Conservation (phyloP, 2,113 vertebrate species). For the Noturus placidus region DNA sequence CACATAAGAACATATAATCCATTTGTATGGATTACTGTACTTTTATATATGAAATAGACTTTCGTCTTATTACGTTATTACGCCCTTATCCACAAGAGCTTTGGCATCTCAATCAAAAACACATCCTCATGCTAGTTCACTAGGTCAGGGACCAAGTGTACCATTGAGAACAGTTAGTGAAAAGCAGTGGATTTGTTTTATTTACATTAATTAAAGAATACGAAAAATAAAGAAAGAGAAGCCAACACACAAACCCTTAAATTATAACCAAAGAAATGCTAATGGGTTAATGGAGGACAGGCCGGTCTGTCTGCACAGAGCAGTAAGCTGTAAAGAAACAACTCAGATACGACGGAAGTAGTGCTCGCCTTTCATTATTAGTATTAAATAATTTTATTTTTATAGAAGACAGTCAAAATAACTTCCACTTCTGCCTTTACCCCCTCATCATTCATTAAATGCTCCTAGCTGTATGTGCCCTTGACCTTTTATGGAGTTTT, state of each 20-base stretch:
- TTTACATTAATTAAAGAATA: not conserved
- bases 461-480: not conserved
- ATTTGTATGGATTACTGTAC: not conserved
- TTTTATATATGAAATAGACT: not conserved
- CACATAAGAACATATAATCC: not conserved
- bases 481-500: not conserved
- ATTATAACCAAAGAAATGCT: not conserved
- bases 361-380: not conserved
- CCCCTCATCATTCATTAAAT: not conserved
- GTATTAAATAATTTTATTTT: not conserved
- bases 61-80: not conserved
- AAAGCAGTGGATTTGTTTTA: not conserved
- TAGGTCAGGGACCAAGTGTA: not conserved
- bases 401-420: not conserved
- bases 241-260: not conserved
- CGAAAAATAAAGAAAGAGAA: too few species aligned
- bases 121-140: not conserved
- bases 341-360: not conserved
- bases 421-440: not conserved
- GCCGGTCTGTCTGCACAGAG: too few species aligned
- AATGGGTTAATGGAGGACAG: not conserved
- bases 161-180: not conserved
- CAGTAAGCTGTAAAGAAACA: not conserved
- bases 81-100: not conserved
- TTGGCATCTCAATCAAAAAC: not conserved